Evolutionary conservation across 1,140 invertebrate genomes (phyloP), one percentile per base, ranked within the genome.

Genomic region (Caenorhabditis brenneri): DNA sequence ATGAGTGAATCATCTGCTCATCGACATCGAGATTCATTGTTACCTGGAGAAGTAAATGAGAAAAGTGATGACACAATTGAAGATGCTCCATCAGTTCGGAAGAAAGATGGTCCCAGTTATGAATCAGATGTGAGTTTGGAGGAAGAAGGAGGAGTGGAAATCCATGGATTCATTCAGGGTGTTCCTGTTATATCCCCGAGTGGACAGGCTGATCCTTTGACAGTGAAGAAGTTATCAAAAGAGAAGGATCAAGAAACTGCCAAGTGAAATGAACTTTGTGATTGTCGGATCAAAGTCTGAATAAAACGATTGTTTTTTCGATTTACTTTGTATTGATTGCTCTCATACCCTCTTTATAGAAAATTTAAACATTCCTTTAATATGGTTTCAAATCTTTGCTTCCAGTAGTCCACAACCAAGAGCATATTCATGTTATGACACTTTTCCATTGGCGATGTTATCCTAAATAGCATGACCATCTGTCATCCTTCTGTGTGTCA

Each of bases 381-480:
- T n/a, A n/a, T n/a, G n/a, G n/a, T n/a, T n/a, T n/a, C n/a, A n/a
- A n/a, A n/a, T n/a, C n/a, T n/a, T n/a, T n/a, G n/a, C n/a, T n/a
- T n/a, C n/a, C n/a, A n/a, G n/a, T n/a, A n/a, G n/a, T n/a, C n/a
- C n/a, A n/a, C n/a, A n/a, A n/a, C n/a, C n/a, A n/a, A n/a, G n/a
- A n/a, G n/a, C n/a, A n/a, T n/a, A 65, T 42, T 74, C 29, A 24
- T 42, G 36, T 24, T 74, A 33, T 74, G 36, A 74, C 65, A 29
- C 65, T 46, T 74, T 15, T 29, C 49, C n/a, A n/a, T n/a, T n/a
- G n/a, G n/a, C n/a, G 36, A 42, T 74, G 33, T 74, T 42, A 74
- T 74, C 65, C 36, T 74, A 74, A 65, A 74, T 74, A 36, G 12
- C 58, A 65, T 16, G 31, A n/a, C 65, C 65, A 74, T 74, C 65